A percentile compares a stretch with the other conserved stretches of the same genome.
Conservation (phyloP, 1,140 invertebrate species). For the Muscidifurax raptorellus region DNA sequence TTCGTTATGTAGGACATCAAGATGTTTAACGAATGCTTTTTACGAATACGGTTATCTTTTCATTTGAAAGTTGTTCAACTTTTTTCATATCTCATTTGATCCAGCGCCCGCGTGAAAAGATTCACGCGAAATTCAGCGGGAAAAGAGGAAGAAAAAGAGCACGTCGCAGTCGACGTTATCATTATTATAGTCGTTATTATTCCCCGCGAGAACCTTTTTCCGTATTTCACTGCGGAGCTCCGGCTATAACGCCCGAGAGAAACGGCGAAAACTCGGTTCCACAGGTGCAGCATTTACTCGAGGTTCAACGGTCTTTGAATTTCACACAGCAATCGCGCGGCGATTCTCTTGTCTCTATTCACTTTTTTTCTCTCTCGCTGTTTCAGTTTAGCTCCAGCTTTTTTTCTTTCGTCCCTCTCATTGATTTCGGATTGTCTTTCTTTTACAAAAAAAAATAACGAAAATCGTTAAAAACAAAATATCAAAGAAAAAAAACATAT, state of each 20-base stretch:
- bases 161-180: conserved; percentile 13
- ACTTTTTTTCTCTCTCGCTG: neutral
- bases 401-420: neutral
- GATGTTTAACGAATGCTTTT: neutral
- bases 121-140: conserved; percentile 1
- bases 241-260: neutral
- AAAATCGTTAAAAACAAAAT: neutral
- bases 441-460: neutral
- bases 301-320: conserved; percentile 34
- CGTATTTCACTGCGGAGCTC: neutral
- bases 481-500: no score
- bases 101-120: neutral
- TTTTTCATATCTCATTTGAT: neutral
- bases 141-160: neutral
- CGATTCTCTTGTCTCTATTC: conserved; percentile 7
- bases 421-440: neutral
- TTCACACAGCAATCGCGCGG: neutral
- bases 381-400: neutral
- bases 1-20: neutral
- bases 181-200: conserved; percentile 42
- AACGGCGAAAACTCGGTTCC: neutral
- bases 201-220: conserved; percentile 14
- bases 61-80: neutral
- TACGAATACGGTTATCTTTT: neutral
- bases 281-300: neutral